Evolutionary conservation across 2,113 vertebrate species (phyloP).

Genomic region (Hyaena hyaena): DNA sequence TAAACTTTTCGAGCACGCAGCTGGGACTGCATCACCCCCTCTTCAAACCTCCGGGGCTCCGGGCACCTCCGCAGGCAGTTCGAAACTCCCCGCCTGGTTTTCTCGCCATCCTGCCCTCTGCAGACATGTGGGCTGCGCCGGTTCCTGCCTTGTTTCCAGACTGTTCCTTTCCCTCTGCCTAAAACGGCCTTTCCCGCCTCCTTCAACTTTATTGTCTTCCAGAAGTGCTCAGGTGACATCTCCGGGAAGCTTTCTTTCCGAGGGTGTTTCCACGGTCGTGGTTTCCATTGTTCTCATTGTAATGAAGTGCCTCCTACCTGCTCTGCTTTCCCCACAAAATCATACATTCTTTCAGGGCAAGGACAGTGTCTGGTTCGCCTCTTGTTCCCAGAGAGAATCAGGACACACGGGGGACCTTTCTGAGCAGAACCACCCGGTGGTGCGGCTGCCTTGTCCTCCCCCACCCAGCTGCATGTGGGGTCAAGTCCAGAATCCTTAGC

Average conservation of each 20-base stretch:
- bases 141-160: neutral
- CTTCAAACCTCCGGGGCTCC: neutral
- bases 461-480: accelerated
- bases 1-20: neutral
- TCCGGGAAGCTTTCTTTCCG: neutral
- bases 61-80: neutral
- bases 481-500: neutral
- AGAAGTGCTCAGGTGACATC: neutral
- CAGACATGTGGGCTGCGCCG: accelerated
- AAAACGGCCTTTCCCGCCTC: neutral
- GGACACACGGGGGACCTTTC: accelerated
- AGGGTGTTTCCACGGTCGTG: neutral
- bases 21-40: neutral
- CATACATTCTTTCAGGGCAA: neutral
- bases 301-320: neutral
- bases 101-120: neutral
- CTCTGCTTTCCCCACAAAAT: neutral
- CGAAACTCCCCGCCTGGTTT: neutral
- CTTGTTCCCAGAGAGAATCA: neutral
- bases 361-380: neutral
- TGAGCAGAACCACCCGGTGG: accelerated
- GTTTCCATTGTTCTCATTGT: neutral
- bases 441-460: accelerated
- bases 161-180: neutral
- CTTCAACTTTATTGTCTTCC: neutral